These are phyloP conservation scores for Papilio glaucus DNA, from an alignment of 1,140 invertebrate genomes.

Conservation along the genomic window DNA sequence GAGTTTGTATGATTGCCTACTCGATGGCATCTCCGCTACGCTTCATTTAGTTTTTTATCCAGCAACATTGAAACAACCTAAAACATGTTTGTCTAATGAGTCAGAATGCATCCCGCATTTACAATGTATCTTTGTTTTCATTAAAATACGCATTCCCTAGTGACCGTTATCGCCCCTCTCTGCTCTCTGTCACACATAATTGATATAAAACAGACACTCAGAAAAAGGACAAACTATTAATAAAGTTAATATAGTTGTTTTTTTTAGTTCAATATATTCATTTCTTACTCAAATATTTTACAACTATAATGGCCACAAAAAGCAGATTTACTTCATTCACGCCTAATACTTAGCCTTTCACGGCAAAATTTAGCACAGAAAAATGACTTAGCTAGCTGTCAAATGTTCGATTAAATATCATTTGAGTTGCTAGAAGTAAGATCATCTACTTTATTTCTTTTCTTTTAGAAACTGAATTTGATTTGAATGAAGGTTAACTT, in stretches of 20 bases:
- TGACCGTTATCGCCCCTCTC: not conserved
- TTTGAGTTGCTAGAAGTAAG: too few relatives aligned
- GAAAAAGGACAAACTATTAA: conserved; percentile 2
- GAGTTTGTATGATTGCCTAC: conserved; percentile 9
- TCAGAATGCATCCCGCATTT: conserved; percentile 11
- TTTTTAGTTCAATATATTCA: too few relatives aligned
- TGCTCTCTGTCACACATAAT: conserved; percentile 15
- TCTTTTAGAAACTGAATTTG: too few relatives aligned
- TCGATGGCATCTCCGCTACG: not conserved
- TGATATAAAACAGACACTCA: conserved; percentile 6
- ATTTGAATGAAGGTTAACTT: too few relatives aligned
- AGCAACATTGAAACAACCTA: conserved; percentile 14
- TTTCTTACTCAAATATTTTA: too few relatives aligned
- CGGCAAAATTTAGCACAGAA: too few relatives aligned
- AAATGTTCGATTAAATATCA: too few relatives aligned
- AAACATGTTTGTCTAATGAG: conserved; percentile 15
- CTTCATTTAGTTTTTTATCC: conserved; percentile 10
- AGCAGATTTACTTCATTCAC: too few relatives aligned
- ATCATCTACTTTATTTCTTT: too few relatives aligned
- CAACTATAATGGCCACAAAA: too few relatives aligned
- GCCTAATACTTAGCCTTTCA: too few relatives aligned
- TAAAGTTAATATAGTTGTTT: not conserved
- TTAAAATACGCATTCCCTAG: conserved; percentile 13
- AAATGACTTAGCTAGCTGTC: too few relatives aligned
- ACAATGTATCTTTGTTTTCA: conserved; percentile 37